phyloP scores from a whole-genome alignment of 2,797 vertebrate species.

The Echeneis naucrates region DNA sequence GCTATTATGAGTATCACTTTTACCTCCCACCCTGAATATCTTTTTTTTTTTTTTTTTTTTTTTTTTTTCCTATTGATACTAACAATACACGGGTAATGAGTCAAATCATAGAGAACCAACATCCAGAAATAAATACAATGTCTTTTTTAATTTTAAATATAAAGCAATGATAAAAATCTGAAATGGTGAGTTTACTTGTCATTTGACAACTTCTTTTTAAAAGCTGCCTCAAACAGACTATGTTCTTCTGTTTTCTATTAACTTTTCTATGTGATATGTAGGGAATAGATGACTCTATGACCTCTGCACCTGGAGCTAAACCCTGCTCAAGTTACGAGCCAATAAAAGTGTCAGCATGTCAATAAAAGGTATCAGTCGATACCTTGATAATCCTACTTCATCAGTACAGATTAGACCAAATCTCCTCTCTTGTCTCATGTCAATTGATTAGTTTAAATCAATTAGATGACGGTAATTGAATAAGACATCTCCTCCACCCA shows the following conservation, averaged over 20 bases:
- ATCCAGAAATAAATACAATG: neutral
- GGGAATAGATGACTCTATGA: slow-evolving; percentile 5
- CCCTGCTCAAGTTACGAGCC: slow-evolving; percentile 38
- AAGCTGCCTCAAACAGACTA: neutral
- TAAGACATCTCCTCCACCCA: slow-evolving; percentile 47
- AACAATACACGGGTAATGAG: neutral
- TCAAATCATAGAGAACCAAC: neutral
- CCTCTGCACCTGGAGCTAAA: slow-evolving; percentile 12
- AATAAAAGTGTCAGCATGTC: slow-evolving; percentile 67
- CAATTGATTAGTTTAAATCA: slow-evolving; percentile 78
- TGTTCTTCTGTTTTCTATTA: neutral
- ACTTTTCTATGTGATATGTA: neutral
- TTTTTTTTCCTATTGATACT: too few species aligned
- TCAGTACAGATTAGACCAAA: slow-evolving; percentile 75
- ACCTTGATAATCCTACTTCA: slow-evolving; percentile 79
- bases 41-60: too few species aligned
- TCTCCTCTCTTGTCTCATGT: slow-evolving; percentile 60
- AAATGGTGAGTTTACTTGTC: neutral
- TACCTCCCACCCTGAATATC: too few species aligned
- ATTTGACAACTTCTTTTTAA: neutral
- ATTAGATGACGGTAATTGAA: slow-evolving; percentile 69
- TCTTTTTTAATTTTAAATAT: neutral
- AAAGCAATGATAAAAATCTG: neutral
- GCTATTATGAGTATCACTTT: too few species aligned
- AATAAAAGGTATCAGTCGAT: slow-evolving; percentile 68